Evolutionary conservation across 30 jellyfish, hydroid and myxozoan species (phyloP), one percentile per base, ranked within the genome.

Genomic region (Turritopsis rubra): DNA sequence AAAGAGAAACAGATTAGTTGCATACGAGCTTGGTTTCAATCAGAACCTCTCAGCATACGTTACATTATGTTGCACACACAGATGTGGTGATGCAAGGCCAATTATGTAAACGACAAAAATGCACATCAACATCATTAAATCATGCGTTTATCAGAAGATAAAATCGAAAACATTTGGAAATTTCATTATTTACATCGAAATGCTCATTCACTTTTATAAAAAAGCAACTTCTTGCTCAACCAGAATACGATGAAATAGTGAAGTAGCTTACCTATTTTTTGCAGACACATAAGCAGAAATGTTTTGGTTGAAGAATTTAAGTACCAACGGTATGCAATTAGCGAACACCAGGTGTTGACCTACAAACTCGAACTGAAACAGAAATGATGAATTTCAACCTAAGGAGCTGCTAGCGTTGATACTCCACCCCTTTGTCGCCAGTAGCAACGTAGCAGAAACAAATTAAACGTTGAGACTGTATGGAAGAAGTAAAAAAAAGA

Each of bases 341-440:
- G 99, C 96, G 71, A 93, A 93, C 1, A 93, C 99, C 89, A 93
- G 65, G 84, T 93, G 99, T 73, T 93, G 99, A 77, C 99, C 89
- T 27, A 93, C 99, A 73, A 93, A 93, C 71, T 93, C 99, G 88
- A 93, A 93, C 99, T 93, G 85, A 72, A 75, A 87, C 66, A 66
- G 54, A 29, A 66, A 80, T 27, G 21, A 26, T 28, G 18, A 80
- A 20, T 18, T 72, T 18, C 21, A 72, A 18, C 29, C 19, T n/a
- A 72, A 75, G 54, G 29, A 23, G 83, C 65, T 75, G 16, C 1
- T n/a, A 18, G 19, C 0, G 21, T 0, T n/a, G 52, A 20, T 0
- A 0, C 19, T n/a, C 21, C 21, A 60, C 73, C 21, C 21, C 19
- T 60, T 60, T 0, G 0, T 0, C 73, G 83, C 75, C 18, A 9